Conservation (phyloP, 2,113 vertebrate species). For the Forbesichthys papilliferus region DNA sequence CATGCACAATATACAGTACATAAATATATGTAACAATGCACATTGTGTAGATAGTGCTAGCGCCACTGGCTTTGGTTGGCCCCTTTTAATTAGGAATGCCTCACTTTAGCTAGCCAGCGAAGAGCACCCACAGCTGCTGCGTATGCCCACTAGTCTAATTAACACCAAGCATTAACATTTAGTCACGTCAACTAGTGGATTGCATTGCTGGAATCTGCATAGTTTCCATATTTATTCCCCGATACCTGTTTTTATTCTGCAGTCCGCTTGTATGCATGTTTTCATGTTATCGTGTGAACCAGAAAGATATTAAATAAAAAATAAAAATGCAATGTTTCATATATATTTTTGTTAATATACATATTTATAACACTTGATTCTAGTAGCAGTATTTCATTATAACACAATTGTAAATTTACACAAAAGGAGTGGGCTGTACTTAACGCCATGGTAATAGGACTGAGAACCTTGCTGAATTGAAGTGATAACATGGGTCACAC, state of each 20-base stretch:
- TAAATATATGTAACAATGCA: conserved; percentile 34
- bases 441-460: conserved; percentile 12
- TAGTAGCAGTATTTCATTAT: not conserved
- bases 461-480: not conserved
- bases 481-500: not conserved
- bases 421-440: not conserved
- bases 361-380: no score
- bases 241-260: conserved; percentile 9
- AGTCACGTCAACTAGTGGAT: conserved; percentile 48
- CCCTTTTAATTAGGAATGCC: not conserved
- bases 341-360: no score
- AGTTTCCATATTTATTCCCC: conserved; percentile 47
- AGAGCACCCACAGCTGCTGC: conserved; percentile 19
- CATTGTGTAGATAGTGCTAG: conserved; percentile 21
- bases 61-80: not conserved
- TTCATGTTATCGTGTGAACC: not conserved
- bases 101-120: conserved; percentile 14
- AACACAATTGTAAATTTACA: conserved; percentile 6
- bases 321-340: no score
- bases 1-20: no score
- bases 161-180: conserved; percentile 27
- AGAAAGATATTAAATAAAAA: no score
- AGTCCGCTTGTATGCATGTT: conserved; percentile 31
- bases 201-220: conserved; percentile 50
- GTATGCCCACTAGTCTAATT: conserved; percentile 54